Base-by-base conservation (phyloP, 92 coral and sea anemone genomes). In the Heteractis magnifica region DNA sequence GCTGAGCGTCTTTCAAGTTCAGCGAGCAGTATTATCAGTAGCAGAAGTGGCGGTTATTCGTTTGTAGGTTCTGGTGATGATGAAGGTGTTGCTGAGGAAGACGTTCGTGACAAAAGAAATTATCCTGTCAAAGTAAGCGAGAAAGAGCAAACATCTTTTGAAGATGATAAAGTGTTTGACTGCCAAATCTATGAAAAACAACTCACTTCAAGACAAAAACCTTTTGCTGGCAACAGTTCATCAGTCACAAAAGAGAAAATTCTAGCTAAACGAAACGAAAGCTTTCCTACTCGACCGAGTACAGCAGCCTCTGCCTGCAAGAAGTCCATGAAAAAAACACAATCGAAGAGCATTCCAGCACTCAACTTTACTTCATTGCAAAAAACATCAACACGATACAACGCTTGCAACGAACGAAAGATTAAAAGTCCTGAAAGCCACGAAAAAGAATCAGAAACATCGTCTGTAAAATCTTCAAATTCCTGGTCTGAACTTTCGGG, bases 341-440 rank as follows among this genome's bases (percentile, higher is more conserved):
- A 59, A 16, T 76, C 80, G 3, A 51, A 76, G 34, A 76, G 80
- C 62, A 76, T 76, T 76, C 41, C 80, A 49, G 41, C 58, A 8
- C 8, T 76, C 8, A 59, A 1, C 64, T 58, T 5, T 19, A 4
- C 56, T 76, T 58, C 80, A 52, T 12, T 9, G 56, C 5, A 13
- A 51, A 76, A n/a, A 20, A 12, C 51, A 41, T 18, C 56, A 11
- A 49, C 9, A 75, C 78, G 44, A 34, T 34, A 48, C 20, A 44
- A 16, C 49, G 55, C 18, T 7, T 10, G 44, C 78, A 74, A 16
- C 78, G 51, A 74, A 48, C 6, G 8, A 48, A 74, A 34, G 44
- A 34, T 34, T 0, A 74, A 5, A 3, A 34, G 52, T 21, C 20
- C 16, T 8, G 78, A 74, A 15, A 74, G 3, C 64, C 64, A 58